Base-by-base conservation (phyloP, 2,888 invertebrate species). In the Ellobium chinense region DNA sequence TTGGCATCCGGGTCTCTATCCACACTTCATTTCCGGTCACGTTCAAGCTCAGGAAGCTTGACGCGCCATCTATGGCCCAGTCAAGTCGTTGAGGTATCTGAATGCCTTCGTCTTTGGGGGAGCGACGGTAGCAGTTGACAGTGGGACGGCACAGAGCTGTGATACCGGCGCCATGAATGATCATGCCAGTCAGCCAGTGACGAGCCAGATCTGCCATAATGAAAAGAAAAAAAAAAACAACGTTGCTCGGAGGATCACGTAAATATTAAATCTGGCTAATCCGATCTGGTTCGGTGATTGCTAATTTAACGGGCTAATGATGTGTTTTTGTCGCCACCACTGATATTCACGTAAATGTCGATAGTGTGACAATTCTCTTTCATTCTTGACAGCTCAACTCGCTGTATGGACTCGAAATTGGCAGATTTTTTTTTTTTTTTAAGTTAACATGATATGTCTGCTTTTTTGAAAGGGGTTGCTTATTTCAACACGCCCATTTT, bases 181-280 rank as follows among this genome's bases (percentile, higher is more conserved):
- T 54, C 63, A 82, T 36, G n/a, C 82, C 82, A 37, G 78, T 79
- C 18, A 78, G 39, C 82, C 82, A 82, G 27, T 31, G 29, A 36
- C 36, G 34, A 7, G 72, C 72, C 12, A 72, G 12, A 60, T 72
- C 72, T 72, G 36, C 2, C 4, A 34, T 56, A 18, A 31, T 34
- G 4, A 72, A 18, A 46, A 18, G 18, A 7, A 46, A 46, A 7
- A 46, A 46, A 12, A 12, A 46, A 12, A 62, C 29, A 29, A 2
- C 7, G 29, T 29, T 24, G 27, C 21, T 12, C 63, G 14, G 63
- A 9, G 46, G 18, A 46, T 46, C 46, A 18, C 9, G 18, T 46
- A 46, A 46, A 12, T 7, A 46, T 46, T 18, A 46, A 18, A 46
- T 12, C 46, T 46, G 46, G 18, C 46, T 46, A 46, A n/a, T n/a